Base-by-base conservation (phyloP, 1,140 invertebrate genomes). In the Drosophila setifemur region DNA sequence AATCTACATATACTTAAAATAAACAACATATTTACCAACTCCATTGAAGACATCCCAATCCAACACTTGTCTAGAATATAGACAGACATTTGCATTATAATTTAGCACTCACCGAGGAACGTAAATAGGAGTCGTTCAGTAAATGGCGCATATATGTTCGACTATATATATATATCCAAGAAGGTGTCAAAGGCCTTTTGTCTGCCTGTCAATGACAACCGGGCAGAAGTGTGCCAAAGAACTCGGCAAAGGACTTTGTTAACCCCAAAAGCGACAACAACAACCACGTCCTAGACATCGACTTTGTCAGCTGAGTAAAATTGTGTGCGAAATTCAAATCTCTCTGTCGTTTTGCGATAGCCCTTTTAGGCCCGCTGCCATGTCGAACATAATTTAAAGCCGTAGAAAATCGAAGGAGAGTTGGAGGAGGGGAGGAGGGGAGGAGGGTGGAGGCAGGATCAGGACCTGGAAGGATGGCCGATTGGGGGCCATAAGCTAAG, bases 261-360 rank as follows among this genome's bases (percentile, higher is more conserved):
- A 85, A 78, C 58, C 58, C 42, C 44, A 60, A 29, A 53, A 50
- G 60, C 53, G 71, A 53, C 29, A 73, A 28, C 37, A n/a, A n/a
- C n/a, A n/a, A n/a, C n/a, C n/a, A n/a, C n/a, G n/a, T n/a, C n/a
- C n/a, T n/a, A n/a, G 47, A 53, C 50, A 67, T 40, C 11, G 53
- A 35, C 42, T 48, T 29, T 47, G 55, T 21, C 25, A 29, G 55
- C 49, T 31, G 55, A 57, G 53, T n/a, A 73, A 81, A 73, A 78
- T 79, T 85, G 79, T 79, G 79, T 71, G 74, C 83, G 86, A 83
- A 85, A 83, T 83, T 86, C 74, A 83, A 83, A 83, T 83, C 58
- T 53, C 47, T 73, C 5, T 19, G 68, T 73, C 63, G 53, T 44
- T 37, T 37, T 12, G 14, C 53, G 18, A 44, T 63, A 67, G 76